Base-by-base conservation (phyloP, 2,113 vertebrate species). In the Symphodus melops region DNA sequence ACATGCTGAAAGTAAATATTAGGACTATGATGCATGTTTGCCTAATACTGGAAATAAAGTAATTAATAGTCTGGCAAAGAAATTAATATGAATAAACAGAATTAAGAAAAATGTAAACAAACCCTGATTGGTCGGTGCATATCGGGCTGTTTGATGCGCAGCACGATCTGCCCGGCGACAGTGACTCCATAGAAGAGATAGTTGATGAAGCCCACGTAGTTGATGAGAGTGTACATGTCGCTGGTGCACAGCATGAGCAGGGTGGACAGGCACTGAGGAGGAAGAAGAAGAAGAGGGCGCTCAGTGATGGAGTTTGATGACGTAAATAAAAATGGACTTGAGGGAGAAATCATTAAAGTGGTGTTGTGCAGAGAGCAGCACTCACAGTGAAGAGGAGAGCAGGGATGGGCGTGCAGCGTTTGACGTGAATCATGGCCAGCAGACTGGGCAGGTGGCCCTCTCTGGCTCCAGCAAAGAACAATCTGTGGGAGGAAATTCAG, bases 161-260 rank as follows among this genome's bases (percentile, higher is more conserved):
- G 94, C 11, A 97, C 96, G 33, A 98, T 96, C 93, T 96, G 96
- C 72, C 97, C 97, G 0, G 97, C 96, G 3, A 98, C 92, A 1
- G 97, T 96, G 65, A 98, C 95, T 5, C 97, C 97, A 0, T 98
- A 97, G 91, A 97, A 97, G 86, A 98, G 95, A 94, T 98, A 97
- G 94, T 98, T 98, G 93, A 97, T 97, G 91, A 98, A 98, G 57
- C 97, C 97, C 67, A 98, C 97, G 0, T 98, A 97, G 93, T 97
- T 98, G 91, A 98, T 98, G 79, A 98, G 96, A 0, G 97, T 97
- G 94, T 98, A 97, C 88, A 97, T 98, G 91, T 98, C 97, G 5
- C 97, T 96, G 81, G 97, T 98, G 90, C 96, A 96, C 90, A 98
- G 92, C 97, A 98, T 98, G 28, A 98, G 93, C 83, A 98, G 90